Conservation (phyloP, 1,140 invertebrate species). For the Aradophagus sp. region DNA sequence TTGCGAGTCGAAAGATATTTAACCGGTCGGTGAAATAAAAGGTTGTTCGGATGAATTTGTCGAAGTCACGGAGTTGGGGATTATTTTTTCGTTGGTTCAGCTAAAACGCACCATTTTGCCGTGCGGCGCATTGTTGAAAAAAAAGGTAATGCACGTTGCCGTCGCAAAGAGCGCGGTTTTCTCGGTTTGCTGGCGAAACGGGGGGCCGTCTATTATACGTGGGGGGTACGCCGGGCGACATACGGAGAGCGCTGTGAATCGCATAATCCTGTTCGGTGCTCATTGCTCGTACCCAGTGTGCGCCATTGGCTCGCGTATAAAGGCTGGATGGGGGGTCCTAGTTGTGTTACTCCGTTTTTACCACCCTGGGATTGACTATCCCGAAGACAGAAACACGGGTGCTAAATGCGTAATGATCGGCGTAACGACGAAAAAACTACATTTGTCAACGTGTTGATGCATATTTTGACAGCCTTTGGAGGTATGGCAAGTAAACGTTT, state of each 20-base stretch:
- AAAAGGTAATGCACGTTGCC: constrained; percentile 28
- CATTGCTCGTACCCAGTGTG: constrained; percentile 62
- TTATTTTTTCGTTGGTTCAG: too few relatives aligned
- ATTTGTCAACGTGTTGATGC: constrained; percentile 48
- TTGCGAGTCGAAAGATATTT: too few relatives aligned
- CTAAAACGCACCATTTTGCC: too few relatives aligned
- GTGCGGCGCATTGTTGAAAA: too few relatives aligned
- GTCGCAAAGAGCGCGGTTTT: constrained; percentile 55
- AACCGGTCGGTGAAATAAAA: too few relatives aligned
- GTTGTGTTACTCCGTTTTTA: constrained; percentile 62
- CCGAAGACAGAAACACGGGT: constrained; percentile 68
- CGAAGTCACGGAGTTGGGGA: too few relatives aligned
- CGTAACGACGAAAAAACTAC: constrained; percentile 56
- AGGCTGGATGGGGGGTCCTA: constrained; percentile 70
- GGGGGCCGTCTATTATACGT: constrained; percentile 64
- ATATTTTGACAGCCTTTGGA: constrained; percentile 51
- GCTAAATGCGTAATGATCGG: constrained; percentile 71
- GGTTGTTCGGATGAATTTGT: too few relatives aligned
- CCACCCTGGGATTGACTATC: constrained; percentile 63
- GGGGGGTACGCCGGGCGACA: constrained; percentile 68
- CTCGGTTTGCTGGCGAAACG: constrained; percentile 61
- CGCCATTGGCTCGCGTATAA: constrained; percentile 69
- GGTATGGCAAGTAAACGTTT: too few relatives aligned
- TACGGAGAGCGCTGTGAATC: constrained; percentile 67
- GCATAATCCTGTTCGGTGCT: constrained; percentile 63